phyloP scores from a whole-genome alignment of 2,113 vertebrate genomes.

The Orycteropus afer region DNA sequence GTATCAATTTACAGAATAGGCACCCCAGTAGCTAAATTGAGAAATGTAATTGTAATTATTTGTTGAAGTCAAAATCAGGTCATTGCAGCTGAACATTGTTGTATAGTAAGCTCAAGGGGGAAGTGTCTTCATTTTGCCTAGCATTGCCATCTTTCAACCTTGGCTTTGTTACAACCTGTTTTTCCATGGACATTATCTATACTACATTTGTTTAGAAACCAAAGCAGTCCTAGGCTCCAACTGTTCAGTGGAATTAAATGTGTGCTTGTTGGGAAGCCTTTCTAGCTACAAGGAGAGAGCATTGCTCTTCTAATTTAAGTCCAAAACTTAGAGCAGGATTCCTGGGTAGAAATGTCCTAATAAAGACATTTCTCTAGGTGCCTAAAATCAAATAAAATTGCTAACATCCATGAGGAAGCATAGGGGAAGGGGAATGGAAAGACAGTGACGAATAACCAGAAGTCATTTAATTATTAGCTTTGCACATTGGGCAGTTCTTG shows the following conservation, averaged over 20 bases:
- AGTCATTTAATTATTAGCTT: conserved; percentile 82
- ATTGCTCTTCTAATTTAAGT: conserved; percentile 57
- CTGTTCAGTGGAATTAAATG: conserved; percentile 18
- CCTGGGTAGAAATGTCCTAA: conserved; percentile 61
- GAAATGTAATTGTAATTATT: conserved; percentile 56
- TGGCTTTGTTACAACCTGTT: background rate
- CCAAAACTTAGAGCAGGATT: conserved; percentile 52
- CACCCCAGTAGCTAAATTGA: background rate
- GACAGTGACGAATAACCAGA: conserved; percentile 77
- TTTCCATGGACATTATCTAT: conserved; percentile 57
- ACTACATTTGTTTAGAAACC: conserved; percentile 68
- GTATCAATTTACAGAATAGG: conserved; percentile 40
- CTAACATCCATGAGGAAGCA: conserved; percentile 64
- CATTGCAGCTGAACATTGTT: background rate
- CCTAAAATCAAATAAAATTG: conserved; percentile 83
- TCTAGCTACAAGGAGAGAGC: background rate
- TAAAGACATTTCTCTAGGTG: conserved; percentile 75
- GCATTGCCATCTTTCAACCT: conserved; percentile 26
- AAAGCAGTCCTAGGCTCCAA: background rate
- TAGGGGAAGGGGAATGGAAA: conserved; percentile 45
- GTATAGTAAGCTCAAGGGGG: background rate
- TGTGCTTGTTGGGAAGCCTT: conserved; percentile 39
- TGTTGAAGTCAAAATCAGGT: conserved; percentile 29
- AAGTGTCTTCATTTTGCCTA: conserved; percentile 49
- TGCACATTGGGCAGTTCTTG: conserved; percentile 67